Evolutionary conservation across 2,888 invertebrate species (phyloP).

Genomic region (Schrankia costaestrigalis): DNA sequence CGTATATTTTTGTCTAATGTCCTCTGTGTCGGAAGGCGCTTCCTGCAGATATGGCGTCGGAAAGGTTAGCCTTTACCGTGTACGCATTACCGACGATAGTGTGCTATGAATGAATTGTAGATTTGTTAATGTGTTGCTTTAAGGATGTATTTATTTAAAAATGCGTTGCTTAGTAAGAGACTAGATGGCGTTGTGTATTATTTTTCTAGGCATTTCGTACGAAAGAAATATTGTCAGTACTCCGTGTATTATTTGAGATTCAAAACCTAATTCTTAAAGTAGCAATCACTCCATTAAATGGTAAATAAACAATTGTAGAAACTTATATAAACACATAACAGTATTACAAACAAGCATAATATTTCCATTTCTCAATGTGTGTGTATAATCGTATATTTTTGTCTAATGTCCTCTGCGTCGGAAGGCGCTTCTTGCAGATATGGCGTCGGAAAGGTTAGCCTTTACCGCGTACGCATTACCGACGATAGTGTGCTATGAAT

Average conservation of each 20-base stretch:
- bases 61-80: slow-evolving; percentile 52
- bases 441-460: slow-evolving; percentile 52
- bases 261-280: no score
- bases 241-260: no score
- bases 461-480: slow-evolving; percentile 45
- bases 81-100: slow-evolving; percentile 48
- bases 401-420: slow-evolving; percentile 55
- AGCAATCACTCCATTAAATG: no score
- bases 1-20: slow-evolving; percentile 68
- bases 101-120: no score
- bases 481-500: no score
- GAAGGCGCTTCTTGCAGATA: slow-evolving; percentile 50
- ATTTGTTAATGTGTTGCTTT: no score
- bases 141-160: no score
- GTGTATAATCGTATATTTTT: slow-evolving; percentile 61
- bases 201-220: no score
- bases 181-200: no score
- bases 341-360: slow-evolving; percentile 27
- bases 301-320: slow-evolving; percentile 17
- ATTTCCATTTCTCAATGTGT: slow-evolving; percentile 40
- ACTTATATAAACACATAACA: no score
- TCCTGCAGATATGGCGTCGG: slow-evolving; percentile 53
- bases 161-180: no score
- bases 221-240: no score
- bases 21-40: slow-evolving; percentile 37